phyloP scores from a whole-genome alignment of 2,113 vertebrate genomes.

The Aphelocoma coerulescens region DNA sequence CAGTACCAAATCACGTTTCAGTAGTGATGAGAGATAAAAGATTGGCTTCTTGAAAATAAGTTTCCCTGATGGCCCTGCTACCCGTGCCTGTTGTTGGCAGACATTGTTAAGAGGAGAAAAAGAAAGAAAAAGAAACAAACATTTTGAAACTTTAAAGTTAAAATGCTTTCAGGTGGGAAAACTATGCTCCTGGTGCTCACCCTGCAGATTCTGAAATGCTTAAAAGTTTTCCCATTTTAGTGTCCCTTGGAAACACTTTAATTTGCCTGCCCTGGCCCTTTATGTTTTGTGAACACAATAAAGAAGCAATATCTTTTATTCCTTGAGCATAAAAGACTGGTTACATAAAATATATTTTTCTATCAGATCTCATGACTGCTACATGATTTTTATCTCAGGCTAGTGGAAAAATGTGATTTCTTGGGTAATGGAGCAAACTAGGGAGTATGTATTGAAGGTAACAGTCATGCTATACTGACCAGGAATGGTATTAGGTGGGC shows the following conservation, averaged over 20 bases:
- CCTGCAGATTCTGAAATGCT: neutral
- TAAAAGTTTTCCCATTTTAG: neutral
- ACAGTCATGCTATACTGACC: slow-evolving; percentile 32
- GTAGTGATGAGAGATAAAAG: neutral
- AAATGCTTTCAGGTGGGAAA: neutral
- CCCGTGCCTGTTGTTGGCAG: neutral
- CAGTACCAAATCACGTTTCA: neutral
- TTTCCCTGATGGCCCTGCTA: neutral
- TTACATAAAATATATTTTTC: slow-evolving; percentile 31
- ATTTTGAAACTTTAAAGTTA: neutral
- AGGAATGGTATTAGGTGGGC: neutral
- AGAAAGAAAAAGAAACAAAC: no score
- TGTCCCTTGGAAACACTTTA: neutral
- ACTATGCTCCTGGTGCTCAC: neutral
- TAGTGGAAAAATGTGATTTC: slow-evolving; percentile 46
- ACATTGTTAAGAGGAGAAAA: neutral
- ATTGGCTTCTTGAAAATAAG: neutral
- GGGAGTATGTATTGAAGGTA: slow-evolving; percentile 45
- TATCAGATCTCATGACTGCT: neutral
- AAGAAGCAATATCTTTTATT: neutral
- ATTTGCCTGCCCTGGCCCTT: neutral
- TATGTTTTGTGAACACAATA: neutral
- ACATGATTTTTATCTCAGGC: slow-evolving; percentile 28
- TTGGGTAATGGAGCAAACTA: slow-evolving; percentile 52
- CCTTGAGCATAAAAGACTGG: slow-evolving; percentile 16